Conservation (phyloP, 2,888 invertebrate species). For the Amphimallon solstitiale region DNA sequence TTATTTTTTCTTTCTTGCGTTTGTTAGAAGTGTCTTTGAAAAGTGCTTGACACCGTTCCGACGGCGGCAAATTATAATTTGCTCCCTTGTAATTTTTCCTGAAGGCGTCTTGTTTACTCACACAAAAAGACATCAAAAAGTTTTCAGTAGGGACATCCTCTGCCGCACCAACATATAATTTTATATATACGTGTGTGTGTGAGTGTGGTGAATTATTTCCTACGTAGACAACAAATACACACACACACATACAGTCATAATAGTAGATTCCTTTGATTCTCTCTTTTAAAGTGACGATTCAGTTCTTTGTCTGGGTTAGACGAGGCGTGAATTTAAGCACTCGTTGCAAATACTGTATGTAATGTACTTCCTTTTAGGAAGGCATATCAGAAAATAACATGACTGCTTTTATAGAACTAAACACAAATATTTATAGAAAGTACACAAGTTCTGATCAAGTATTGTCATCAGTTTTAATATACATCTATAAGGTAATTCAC, state of each 20-base stretch:
- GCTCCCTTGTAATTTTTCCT: background rate
- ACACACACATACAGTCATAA: background rate
- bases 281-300: constrained; percentile 36
- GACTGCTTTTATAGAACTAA: too few relatives aligned
- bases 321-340: constrained; percentile 55
- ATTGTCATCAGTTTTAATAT: too few relatives aligned
- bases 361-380: too few relatives aligned
- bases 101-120: constrained; percentile 3
- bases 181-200: background rate
- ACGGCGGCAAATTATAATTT: constrained; percentile 27
- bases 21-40: constrained; percentile 6
- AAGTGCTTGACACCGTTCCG: constrained; percentile 13
- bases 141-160: constrained; percentile 7
- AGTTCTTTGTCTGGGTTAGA: constrained; percentile 54
- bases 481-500: too few relatives aligned
- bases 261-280: background rate
- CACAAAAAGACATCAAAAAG: constrained; percentile 19
- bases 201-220: background rate
- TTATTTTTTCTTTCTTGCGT: constrained; percentile 12
- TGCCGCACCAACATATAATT: constrained; percentile 2
- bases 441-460: too few relatives aligned
- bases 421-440: too few relatives aligned
- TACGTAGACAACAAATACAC: background rate
- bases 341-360: constrained; percentile 40
- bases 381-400: too few relatives aligned